Conservation (phyloP, 1,140 invertebrate genomes). For the Augochlora pura region DNA sequence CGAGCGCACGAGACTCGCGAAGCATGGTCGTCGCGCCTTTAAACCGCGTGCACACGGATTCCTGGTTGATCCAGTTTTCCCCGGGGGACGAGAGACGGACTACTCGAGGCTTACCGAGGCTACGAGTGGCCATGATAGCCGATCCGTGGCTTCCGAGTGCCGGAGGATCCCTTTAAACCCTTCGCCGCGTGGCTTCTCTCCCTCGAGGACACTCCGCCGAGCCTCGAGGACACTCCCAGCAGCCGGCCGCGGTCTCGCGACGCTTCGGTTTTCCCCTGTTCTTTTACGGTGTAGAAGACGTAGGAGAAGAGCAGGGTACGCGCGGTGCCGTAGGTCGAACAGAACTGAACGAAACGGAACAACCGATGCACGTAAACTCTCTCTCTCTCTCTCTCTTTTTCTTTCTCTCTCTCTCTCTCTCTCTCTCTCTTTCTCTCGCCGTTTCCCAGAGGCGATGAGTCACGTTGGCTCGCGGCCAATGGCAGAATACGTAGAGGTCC, state of each 20-base stretch:
- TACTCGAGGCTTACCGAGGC: constrained; percentile 40
- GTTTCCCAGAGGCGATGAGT: constrained; percentile 78
- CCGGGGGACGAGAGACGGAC: not conserved
- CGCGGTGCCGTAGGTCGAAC: constrained; percentile 70
- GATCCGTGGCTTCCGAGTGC: constrained; percentile 7
- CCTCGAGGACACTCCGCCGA: not conserved
- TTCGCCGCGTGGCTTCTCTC: not conserved
- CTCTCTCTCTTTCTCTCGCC: constrained; percentile 20
- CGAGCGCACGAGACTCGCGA: too few species aligned
- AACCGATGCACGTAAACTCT: constrained; percentile 61
- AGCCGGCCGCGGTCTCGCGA: not conserved
- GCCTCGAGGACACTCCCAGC: constrained; percentile 40
- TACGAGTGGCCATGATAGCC: constrained; percentile 61
- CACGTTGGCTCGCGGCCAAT: constrained; percentile 74
- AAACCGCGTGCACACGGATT: not conserved
- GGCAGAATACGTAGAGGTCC: constrained; percentile 57
- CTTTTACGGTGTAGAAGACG: too few species aligned
- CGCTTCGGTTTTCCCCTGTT: not conserved
- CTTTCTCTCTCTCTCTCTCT: too few species aligned
- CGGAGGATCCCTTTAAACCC: constrained; percentile 5
- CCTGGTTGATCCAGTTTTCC: not conserved
- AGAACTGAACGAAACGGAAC: constrained; percentile 58
- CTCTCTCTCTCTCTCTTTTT: too few species aligned
- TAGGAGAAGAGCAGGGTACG: not conserved
- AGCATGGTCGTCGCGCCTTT: too few species aligned